Conservation (phyloP, 2,797 vertebrate species). For the Megaceryle alcyon region DNA sequence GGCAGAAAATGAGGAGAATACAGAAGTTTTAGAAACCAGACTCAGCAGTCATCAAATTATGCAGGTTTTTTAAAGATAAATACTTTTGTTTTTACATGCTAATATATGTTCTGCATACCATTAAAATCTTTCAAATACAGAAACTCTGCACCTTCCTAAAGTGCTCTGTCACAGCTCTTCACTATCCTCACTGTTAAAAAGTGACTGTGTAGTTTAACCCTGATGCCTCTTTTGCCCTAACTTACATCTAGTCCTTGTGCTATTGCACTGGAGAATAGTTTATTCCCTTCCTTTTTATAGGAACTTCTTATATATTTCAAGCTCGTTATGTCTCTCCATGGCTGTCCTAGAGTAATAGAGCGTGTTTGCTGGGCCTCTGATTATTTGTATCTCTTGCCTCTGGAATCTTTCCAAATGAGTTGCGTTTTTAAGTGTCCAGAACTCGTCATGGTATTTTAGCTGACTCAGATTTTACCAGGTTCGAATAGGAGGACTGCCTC, state of each 20-base stretch:
- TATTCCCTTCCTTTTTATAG: constrained; percentile 13
- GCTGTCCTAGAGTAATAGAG: neutral
- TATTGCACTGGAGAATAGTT: neutral
- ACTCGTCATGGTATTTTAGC: neutral
- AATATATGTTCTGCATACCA: neutral
- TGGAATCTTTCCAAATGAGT: neutral
- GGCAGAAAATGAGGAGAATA: neutral
- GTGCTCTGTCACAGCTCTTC: neutral
- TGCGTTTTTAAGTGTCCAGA: neutral
- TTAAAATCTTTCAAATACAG: neutral
- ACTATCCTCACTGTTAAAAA: neutral
- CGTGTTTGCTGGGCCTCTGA: neutral
- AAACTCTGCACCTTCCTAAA: neutral
- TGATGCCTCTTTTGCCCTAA: neutral
- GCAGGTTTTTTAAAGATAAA: neutral
- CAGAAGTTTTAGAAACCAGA: neutral
- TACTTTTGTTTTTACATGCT: neutral
- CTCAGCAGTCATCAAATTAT: neutral
- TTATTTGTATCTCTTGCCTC: neutral
- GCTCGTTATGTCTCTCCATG: neutral
- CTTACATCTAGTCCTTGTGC: neutral
- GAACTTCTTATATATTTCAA: neutral
- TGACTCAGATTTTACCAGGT: neutral
- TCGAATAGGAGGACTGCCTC: neutral
- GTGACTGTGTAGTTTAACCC: neutral